Evolutionary conservation across 2,113 vertebrate species (phyloP), one percentile per base, ranked within the genome.

Genomic region (Peromyscus polionotus): DNA sequence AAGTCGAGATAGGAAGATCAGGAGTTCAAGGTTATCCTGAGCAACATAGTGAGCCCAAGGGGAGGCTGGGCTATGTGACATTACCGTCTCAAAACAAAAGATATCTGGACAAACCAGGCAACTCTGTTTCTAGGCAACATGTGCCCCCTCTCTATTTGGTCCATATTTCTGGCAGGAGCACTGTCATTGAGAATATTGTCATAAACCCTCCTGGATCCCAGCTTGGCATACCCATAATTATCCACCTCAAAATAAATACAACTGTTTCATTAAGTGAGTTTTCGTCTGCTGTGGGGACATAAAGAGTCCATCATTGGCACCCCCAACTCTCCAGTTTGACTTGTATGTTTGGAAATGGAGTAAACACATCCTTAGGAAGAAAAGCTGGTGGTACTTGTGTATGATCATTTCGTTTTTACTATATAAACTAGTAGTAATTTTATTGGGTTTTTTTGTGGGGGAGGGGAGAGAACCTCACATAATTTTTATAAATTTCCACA

Each of bases 241-340:
- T 68, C 77, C 57, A 79, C 91, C 87, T 98, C 76, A 95, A 97
- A 97, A 97, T 96, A 97, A 94, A 81, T 67, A 42, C 42, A 42
- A n/a, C n/a, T n/a, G n/a, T n/a, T n/a, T n/a, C n/a, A n/a, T n/a
- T n/a, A n/a, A n/a, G n/a, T n/a, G n/a, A n/a, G n/a, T n/a, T n/a
- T n/a, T n/a, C n/a, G n/a, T n/a, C n/a, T n/a, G n/a, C n/a, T n/a
- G n/a, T n/a, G n/a, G n/a, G n/a, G n/a, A n/a, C n/a, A n/a, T n/a
- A n/a, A n/a, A 73, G 36, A 33, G 0, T 86, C 92, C 63, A 79
- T n/a, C 42, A 22, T 79, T 70, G 42, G 39, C 39, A 11, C 86
- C 84, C 92, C 68, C 12, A 94, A n/a, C 73, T 80, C 93, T 87
- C 45, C 80, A 70, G 42, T 89, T 89, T 97, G 95, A 96, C 79